Evolutionary conservation across 2,113 vertebrate species (phyloP), one percentile per base, ranked within the genome.

Genomic region (Petrocephalus zakoni): DNA sequence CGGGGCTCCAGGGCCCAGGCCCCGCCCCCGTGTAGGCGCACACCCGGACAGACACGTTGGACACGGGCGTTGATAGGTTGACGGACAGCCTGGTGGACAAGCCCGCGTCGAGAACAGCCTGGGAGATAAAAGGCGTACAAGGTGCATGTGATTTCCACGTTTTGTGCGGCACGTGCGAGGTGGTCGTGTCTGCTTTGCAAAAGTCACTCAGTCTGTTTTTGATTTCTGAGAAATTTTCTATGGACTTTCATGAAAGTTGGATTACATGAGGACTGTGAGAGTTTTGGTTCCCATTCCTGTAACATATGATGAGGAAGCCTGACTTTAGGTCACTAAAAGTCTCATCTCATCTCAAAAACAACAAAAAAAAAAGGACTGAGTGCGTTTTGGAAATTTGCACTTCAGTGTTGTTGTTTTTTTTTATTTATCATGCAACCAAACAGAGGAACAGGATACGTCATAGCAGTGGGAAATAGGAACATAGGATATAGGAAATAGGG

Each of bases 21-120:
- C 97, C 97, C 0, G 95, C 96, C 0, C 92, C 90, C 0, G 97
- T 98, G 49, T 97, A 98, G 5, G 97, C 96, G 17, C 96, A 95
- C 90, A 98, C 94, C 6, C 95, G 93, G 82, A 96, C 95, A 0
- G 96, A 94, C 90, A 98, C 90, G 87, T 98, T 98, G 83, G 95
- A 94, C 7, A 95, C 89, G 13, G 94, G 93, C 0, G 89, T 81
- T 0, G 94, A 93, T 89, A 97, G 93, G 34, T 96, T 97, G 91
- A 98, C 88, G 4, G 93, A 92, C 75, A 96, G 91, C 90, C 96
- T 95, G 0, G 87, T 94, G 89, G 94, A 94, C 91, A 96, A 85
- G 13, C 96, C 96, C 5, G 94, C 87, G 0, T 97, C 95, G 89
- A 96, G 87, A 0, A 96, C 89, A 83, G 94, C 90, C 97, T 98